Evolutionary conservation across 2,888 invertebrate species (phyloP), one percentile per base, ranked within the genome.

Genomic region (Lasiommata megera): DNA sequence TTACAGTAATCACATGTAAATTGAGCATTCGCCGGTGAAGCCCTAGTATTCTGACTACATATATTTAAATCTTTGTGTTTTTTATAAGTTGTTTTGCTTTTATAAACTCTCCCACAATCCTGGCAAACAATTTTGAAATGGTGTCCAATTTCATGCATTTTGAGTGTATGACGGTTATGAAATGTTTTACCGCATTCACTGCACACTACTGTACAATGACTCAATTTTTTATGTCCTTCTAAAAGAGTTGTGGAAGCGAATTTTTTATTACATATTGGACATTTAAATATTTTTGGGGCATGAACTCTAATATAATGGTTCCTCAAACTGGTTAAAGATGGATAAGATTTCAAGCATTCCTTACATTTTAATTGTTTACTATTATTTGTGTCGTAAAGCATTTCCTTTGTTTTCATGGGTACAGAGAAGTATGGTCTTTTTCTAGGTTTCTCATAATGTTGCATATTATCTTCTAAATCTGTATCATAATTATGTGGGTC

Each of bases 1-100:
- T 80, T 76, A 53, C 88, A 88, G 67, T 86, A 79, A 63, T 88
- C 86, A 57, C 88, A 88, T 3, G 82, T 83, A 34, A 71, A 84
- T 17, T 79, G 80, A 0, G 80, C 87, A 62, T 83, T 64, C 0
- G 77, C 71, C 0, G 79, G 83, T 11, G 70, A 70, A 0, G 84
- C 82, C 54, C 86, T 73, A 0, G 71, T 69, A 58, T 74, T 71
- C 12, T 74, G 76, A 6, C 74, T 71, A 41, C 88, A 88, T 6
- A 84, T 72, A 57, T 86, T 79, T 1, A 77, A 57, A 14, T 80
- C 73, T 28, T 79, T 73, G 57, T 88, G 88, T 55, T 79, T 82
- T 56, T 77, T 84, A 50, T 67, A 88, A 29, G 84, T 81, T 1
- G 68, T 61, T 52, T 76, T 76, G 52, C 74, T 85, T 69, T 82